These are phyloP conservation scores for Andrena haemorrhoa DNA, from an alignment of 2,888 invertebrate species.

Conservation along the genomic window DNA sequence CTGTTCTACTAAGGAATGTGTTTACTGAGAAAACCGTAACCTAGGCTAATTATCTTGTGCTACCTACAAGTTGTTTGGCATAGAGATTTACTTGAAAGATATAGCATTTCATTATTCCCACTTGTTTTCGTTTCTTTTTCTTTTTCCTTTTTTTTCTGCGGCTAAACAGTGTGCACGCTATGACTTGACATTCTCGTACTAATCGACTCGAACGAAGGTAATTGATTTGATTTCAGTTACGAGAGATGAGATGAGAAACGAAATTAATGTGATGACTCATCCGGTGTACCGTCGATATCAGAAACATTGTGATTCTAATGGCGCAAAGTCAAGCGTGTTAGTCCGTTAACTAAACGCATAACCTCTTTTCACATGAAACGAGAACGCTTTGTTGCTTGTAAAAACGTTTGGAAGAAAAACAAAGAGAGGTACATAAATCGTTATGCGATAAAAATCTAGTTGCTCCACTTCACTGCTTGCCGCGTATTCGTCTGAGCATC, in stretches of 20 bases:
- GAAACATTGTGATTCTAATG: constrained; percentile 22
- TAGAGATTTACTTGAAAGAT: constrained; percentile 52
- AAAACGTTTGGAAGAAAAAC: background rate
- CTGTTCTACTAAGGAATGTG: constrained; percentile 75
- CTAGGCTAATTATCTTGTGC: constrained; percentile 69
- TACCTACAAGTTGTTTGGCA: constrained; percentile 77
- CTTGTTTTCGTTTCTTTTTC: no score
- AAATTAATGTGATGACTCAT: background rate
- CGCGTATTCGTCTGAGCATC: no score
- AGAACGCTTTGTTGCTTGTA: background rate
- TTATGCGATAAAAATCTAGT: constrained; percentile 17
- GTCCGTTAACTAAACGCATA: background rate
- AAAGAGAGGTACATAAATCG: background rate
- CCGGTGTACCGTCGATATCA: constrained; percentile 32
- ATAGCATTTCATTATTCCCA: constrained; percentile 23
- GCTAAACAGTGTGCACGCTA: constrained; percentile 62
- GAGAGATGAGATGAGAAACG: background rate
- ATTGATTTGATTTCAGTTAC: constrained; percentile 10
- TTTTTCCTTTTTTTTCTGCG: no score
- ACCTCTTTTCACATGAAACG: no score
- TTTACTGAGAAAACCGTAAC: constrained; percentile 68
- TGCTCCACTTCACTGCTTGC: constrained; percentile 9
- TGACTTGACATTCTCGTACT: constrained; percentile 39
- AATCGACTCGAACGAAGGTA: constrained; percentile 7
- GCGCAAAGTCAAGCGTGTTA: background rate